Evolutionary conservation across 2,113 vertebrate genomes (phyloP), one percentile per base, ranked within the genome.

Genomic region (Percina caprodes): DNA sequence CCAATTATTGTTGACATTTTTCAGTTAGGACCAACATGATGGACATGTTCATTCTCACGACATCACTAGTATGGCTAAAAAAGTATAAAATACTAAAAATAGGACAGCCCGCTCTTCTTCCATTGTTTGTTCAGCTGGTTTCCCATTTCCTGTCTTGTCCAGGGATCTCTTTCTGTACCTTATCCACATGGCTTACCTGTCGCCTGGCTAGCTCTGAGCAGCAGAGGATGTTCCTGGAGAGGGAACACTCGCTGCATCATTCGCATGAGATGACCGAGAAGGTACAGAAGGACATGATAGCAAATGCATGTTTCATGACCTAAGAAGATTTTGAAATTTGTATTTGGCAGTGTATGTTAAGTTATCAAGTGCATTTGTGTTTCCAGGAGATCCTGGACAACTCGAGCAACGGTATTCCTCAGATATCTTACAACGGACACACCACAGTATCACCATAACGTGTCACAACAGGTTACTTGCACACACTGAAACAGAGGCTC

Each of bases 221-320:
- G 93, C 97, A 98, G 91, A 94, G 98, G 92, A 99, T 99, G 98
- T 99, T 99, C 92, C 95, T 98, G 16, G 98, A 99, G 93, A 94
- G 98, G 87, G 98, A 99, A 76, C 98, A 99, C 86, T 99, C 98
- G 0, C 90, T 99, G 86, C 98, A 99, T 86, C 98, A 99, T 90
- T 99, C 98, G 0, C 98, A 99, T 46, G 98, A 99, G 94, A 99
- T 99, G 98, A 96, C 95, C 68, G 98, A 97, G 94, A 99, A 97
- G 97, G 97, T 97, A 42, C 39, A 42, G 9, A 42, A 74, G 52
- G 75, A 80, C 10, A 42, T 1, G n/a, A 23, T n/a, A 55, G 15
- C 39, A 52, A 52, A 13, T 39, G 9, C 24, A 52, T 54, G 48
- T 51, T 61, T 61, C 21, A 11, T 12, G 48, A 24, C 70, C 42